Conservation (phyloP, 2,888 invertebrate genomes). For the Zonitis immaculata region DNA sequence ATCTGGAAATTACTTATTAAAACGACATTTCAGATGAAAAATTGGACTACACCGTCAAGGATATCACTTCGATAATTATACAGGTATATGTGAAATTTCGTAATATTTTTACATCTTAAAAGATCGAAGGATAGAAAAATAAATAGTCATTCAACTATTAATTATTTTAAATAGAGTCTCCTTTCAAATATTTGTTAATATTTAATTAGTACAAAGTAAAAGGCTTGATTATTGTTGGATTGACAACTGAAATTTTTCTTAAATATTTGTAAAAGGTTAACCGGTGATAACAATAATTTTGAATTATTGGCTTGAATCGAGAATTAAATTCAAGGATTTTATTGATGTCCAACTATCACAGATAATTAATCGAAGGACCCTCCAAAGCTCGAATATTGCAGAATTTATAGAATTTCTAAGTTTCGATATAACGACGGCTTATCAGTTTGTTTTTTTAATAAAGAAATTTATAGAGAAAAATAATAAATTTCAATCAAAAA, state of each 20-base stretch:
- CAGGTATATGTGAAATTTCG: not conserved
- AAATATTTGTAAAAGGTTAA: not conserved
- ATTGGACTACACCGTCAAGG: not conserved
- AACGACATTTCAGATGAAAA: not conserved
- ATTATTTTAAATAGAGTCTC: not conserved
- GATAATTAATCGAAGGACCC: no score
- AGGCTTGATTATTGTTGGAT: not conserved
- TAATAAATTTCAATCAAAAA: no score
- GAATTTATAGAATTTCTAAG: no score
- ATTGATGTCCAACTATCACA: no score
- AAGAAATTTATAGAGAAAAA: no score
- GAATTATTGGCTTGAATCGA: no score
- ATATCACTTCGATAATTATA: not conserved
- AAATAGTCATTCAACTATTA: not conserved
- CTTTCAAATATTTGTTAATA: not conserved
- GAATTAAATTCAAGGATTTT: no score
- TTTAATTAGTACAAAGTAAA: not conserved
- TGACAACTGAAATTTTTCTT: not conserved
- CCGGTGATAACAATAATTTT: no score
- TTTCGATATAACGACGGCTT: no score
- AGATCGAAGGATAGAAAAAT: not conserved
- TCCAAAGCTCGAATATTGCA: no score
- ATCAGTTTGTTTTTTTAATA: no score
- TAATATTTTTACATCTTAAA: not conserved
- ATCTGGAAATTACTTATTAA: not conserved